Base-by-base conservation (phyloP, 92 coral and sea anemone genomes). In the Nematostella vectensis region DNA sequence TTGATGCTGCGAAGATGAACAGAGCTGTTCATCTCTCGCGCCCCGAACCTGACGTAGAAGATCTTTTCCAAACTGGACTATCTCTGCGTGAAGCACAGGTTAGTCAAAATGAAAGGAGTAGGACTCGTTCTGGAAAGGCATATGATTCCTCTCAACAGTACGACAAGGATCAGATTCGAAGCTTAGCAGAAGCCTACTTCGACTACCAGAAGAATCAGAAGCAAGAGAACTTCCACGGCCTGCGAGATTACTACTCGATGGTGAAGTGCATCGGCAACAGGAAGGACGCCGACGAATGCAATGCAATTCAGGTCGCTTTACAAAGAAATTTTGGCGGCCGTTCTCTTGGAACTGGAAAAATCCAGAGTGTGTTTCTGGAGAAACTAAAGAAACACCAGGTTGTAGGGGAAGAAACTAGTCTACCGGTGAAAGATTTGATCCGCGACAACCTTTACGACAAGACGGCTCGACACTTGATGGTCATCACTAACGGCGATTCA, bases 1-100 rank as follows among this genome's bases (percentile, higher is more conserved):
- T 91, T 43, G 98, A 91, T 68, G 95, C 98, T 17, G 98, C 98
- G 11, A 91, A 91, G 74, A 91, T 91, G 98, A 91, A 91, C 78
- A 81, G 98, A 31, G 98, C 98, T 18, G 72, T 91, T 39, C 98
- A 91, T 48, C 88, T 91, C 31, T 91, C 98, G 15, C 85, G 98
- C 27, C 98, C 98, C 21, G 95, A 91, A 25, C 98, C 98, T 31
- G 89, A 83, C 47, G 58, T 31, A 15, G 77, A 85, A 0, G 98
- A 91, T 55, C 69, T 91, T 27, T 67, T 47, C 30, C 95, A 91
- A 48, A 91, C 98, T 68, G 98, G 98, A 12, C 70, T 65, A 16
- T 91, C 98, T 3, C 57, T 91, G 11, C 91, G 85, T 24, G 57
- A 70, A 29, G 85, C 85, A 8, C 77, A 60, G 40, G 26, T 47